Base-by-base conservation (phyloP, 2,888 invertebrate species). In the Papilio demoleus region DNA sequence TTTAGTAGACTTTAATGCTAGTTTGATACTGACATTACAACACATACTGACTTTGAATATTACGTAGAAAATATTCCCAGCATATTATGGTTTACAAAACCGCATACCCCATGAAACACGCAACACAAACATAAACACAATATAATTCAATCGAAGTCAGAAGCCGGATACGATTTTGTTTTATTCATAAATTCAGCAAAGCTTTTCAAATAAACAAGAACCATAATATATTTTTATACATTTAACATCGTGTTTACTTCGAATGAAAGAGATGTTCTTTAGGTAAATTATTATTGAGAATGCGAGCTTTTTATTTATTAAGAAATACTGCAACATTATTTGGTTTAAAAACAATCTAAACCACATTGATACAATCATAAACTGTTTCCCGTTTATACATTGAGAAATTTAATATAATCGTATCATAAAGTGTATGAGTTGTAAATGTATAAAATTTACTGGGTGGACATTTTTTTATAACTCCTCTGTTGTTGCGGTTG, bases 151-250 rank as follows among this genome's bases (percentile, higher is more conserved):
- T 64, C 64, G 38, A 9, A 65, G 65, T 27, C 56, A 17, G 58
- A 65, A 65, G 62, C 62, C 56, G 67, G 62, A 67, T 62, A 22
- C 67, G 42, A 34, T 53, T 17, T 27, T 53, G 36, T 60, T 66
- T 58, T 60, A 60, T 60, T 60, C 38, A 38, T 66, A 60, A 66
- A 66, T 66, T 27, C 47, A 17, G 17, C 19, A 11, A 12, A 19
- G 22, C 11, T 36, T 45, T 36, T 45, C 11, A 60, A 45, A 61
- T 31, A 42, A 66, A 63, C 50, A 50, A 50, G n/a, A 8, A 4
- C 19, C 14, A 24, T 53, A 63, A n/a, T n/a, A n/a, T n/a, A n/a
- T n/a, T 38, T 50, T 50, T 50, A 50, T 50, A 63, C 17, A 19
- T 45, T 47, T 62, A 62, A 6, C 63, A 50, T 36, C 22, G 22